Evolutionary conservation across 2,113 vertebrate genomes (phyloP), one percentile per base, ranked within the genome.

Genomic region (Antechinus stuartii): DNA sequence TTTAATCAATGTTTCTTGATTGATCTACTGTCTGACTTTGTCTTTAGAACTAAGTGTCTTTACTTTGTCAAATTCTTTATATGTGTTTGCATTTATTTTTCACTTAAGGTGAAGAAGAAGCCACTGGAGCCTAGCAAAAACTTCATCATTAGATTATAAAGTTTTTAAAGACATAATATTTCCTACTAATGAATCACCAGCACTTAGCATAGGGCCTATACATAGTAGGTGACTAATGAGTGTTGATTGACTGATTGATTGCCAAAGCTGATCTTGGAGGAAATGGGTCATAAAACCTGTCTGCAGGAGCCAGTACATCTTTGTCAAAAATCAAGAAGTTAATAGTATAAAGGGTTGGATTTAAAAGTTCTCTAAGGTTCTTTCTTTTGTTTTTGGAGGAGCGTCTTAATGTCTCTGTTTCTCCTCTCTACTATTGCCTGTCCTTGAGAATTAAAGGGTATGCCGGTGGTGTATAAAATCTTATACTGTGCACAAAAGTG

Each of bases 11-110:
- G 23, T 25, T 61, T 68, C 10, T 68, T 68, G 57, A 68, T 4
- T 68, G 27, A 26, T 25, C 25, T 25, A 55, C 56, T 61, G 57
- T 68, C 27, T 35, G 30, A 68, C 27, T 35, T 90, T 94, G 25
- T 90, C 42, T 96, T 96, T 30, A 90, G 42, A 49, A 96, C 68
- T 92, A 52, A 89, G 25, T 90, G 24, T 55, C 53, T 61, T 96
- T 84, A 12, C 27, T 68, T 68, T 76, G 35, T 76, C 61, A 76
- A 76, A 76, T n/a, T 14, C 61, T 61, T 94, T 55, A 23, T 6
- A 76, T n/a, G 14, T 76, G 14, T 76, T 76, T 76, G 14, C 10
- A 8, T 25, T 10, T 90, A n/a, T 46, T 42, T 90, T 42, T 46
- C n/a, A 90, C 26, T 90, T 9, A 0, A 24, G 8, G 7, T 42